A percentile compares a stretch with the other conserved stretches of the same genome.
These are phyloP conservation scores for Tautogolabrus adspersus DNA, from an alignment of 2,113 vertebrate species.

Conservation along the genomic window DNA sequence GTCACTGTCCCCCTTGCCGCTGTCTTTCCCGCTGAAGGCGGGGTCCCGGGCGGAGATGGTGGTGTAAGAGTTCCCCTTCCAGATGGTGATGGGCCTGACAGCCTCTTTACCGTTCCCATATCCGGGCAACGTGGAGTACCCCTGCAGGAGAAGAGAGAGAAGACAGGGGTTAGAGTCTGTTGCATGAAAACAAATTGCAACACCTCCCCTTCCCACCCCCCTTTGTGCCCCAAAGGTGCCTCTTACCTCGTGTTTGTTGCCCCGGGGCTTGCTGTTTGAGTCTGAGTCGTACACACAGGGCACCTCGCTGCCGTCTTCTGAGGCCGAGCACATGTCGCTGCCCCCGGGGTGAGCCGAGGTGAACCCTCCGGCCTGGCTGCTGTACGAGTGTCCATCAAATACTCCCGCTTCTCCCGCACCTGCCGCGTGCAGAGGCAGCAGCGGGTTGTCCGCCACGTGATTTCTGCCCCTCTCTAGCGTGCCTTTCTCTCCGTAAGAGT, in stretches of 20 bases:
- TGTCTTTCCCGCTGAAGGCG: slow-evolving; percentile 97
- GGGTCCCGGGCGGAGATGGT: slow-evolving; percentile 92
- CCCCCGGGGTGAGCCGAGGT: slow-evolving; percentile 82
- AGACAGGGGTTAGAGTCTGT: slow-evolving; percentile 26
- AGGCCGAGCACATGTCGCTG: slow-evolving; percentile 83
- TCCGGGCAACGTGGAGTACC: slow-evolving; percentile 87
- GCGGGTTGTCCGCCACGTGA: slow-evolving; percentile 82
- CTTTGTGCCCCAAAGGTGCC: background rate
- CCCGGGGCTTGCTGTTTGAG: slow-evolving; percentile 88
- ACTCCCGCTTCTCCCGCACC: slow-evolving; percentile 64
- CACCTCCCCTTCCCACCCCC: background rate
- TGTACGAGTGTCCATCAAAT: slow-evolving; percentile 90
- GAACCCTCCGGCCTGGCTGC: slow-evolving; percentile 88
- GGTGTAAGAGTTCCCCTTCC: slow-evolving; percentile 96
- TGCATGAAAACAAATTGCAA: background rate
- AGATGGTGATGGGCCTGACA: slow-evolving; percentile 90
- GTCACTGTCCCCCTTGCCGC: slow-evolving; percentile 97
- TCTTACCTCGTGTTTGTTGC: slow-evolving; percentile 89
- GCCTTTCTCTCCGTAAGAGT: slow-evolving; percentile 82
- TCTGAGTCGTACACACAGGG: slow-evolving; percentile 90
- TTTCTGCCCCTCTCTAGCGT: slow-evolving; percentile 85
- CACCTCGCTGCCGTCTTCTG: slow-evolving; percentile 87
- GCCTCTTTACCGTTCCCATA: slow-evolving; percentile 89
- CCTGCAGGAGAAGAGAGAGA: slow-evolving; percentile 74
- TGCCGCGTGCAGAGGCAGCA: slow-evolving; percentile 77